Evolutionary conservation across 2,797 vertebrate genomes (phyloP), one percentile per base, ranked within the genome.

Genomic region (Orientallactaga sibirica): DNA sequence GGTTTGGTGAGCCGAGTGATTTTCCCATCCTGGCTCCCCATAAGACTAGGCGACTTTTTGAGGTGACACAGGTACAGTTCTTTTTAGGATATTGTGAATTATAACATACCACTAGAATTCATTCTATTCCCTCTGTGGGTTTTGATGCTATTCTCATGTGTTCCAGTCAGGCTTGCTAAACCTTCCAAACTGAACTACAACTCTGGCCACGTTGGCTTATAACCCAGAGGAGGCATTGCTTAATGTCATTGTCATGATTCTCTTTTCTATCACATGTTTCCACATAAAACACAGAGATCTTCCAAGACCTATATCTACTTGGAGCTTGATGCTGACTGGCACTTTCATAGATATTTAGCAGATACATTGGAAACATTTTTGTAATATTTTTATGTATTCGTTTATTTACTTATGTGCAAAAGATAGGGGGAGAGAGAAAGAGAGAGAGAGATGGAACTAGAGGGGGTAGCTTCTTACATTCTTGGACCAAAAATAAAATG

Each of bases 341-440:
- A 58, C 93, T 82, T 96, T 29, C 9, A 48, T 3, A 77, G 18
- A 68, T n/a, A 74, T 80, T 79, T 80, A 70, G 18, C 37, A 74
- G 29, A 29, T 66, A 61, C 19, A 19, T 5, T 41, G 70, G 48
- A 3, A 76, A 16, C 37, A 14, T 86, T 92, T 71, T 76, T 14
- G 1, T 58, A 58, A 58, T 58, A 58, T 14, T 58, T 58, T 58
- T 58, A 2, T 16, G 3, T 58, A 58, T 58, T 58, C 55, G 15
- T 58, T 58, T 58, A 58, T 58, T 58, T 48, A 48, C 48, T 48
- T 48, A 48, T 48, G 8, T 48, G 48, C 48, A 48, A 48, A 48
- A 48, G 33, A 37, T 37, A 37, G 33, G 33, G 33, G 10, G 48
- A 48, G 7, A 48, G 2, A 48, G 48, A 10, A 7, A 48, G 55